Evolutionary conservation across 2,113 vertebrate genomes (phyloP), one percentile per base, ranked within the genome.

Genomic region (Australoheros scitulus): DNA sequence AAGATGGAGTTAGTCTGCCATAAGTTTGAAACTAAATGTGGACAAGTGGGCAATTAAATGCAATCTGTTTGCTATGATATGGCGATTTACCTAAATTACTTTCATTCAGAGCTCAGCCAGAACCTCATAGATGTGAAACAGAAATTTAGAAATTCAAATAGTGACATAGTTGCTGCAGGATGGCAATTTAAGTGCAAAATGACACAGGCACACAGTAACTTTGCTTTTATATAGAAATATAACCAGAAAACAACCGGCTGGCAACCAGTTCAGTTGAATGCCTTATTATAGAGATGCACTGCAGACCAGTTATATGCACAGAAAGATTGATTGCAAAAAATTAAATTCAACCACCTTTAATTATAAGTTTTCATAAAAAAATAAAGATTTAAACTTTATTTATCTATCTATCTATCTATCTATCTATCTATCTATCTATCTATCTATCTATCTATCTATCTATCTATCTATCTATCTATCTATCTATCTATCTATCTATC

Each of bases 11-110:
- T 4, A 47, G 43, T 47, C 43, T 47, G 43, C 43, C 5, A 15
- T 47, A 14, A 15, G 65, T 22, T 70, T 70, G 10, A 5, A 0
- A 70, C 11, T 0, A 24, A 52, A 17, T 29, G 43, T 50, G 43
- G 65, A 29, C 24, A 70, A 50, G 24, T 50, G 29, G 43, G 24
- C 24, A 70, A 50, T 70, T 29, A 70, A 50, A 70, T 50, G 65
- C 17, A 52, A 70, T 70, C 43, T 50, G 43, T 70, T 52, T 70
- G 10, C 2, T 17, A 70, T 32, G 29, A 70, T 70, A 20, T 50
- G 43, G 26, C 0, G 24, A 10, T 20, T 38, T 38, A 10, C 36
- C 36, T 38, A 47, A 50, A 70, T 1, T 0, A 24, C 64, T 50
- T 70, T 7, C 64, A 36, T n/a, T 63, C 32, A 70, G 15, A 70